phyloP scores from a whole-genome alignment of 2,113 vertebrate genomes.

The Zosterops borbonicus region DNA sequence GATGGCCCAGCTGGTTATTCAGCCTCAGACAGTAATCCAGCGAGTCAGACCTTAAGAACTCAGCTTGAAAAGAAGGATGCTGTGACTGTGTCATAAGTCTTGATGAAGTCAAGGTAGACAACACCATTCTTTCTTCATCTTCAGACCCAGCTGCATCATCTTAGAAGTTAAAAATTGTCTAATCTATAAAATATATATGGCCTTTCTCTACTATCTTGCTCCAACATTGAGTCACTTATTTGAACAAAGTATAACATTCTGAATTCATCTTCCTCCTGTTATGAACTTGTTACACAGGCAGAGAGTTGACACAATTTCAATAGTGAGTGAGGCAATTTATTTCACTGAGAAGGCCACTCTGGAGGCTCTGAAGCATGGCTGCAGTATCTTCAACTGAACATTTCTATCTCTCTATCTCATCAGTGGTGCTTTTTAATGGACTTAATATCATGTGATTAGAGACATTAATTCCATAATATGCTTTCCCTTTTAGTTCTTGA shows the following conservation, averaged over 20 bases:
- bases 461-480: not conserved
- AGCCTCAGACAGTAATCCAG: not conserved
- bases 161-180: not conserved
- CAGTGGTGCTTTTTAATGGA: not conserved
- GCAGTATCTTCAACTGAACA: not conserved
- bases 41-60: not conserved
- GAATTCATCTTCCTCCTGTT: not conserved
- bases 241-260: not conserved
- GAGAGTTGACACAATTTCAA: not conserved
- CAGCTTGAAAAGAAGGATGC: not conserved
- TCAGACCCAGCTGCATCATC: not conserved
- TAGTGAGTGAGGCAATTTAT: not conserved
- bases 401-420: not conserved
- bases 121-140: not conserved
- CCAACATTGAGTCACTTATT: not conserved
- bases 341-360: not conserved
- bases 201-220: not conserved
- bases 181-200: not conserved
- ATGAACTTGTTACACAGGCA: not conserved
- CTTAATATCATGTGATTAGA: not conserved
- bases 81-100: not conserved
- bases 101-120: not conserved
- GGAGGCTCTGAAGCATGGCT: not conserved
- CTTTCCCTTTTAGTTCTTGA: not conserved
- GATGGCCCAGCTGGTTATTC: not conserved